Evolutionary conservation across 53 echinoderm and acorn worm genomes (phyloP).

Genomic region (Hippasteria phrygiana): DNA sequence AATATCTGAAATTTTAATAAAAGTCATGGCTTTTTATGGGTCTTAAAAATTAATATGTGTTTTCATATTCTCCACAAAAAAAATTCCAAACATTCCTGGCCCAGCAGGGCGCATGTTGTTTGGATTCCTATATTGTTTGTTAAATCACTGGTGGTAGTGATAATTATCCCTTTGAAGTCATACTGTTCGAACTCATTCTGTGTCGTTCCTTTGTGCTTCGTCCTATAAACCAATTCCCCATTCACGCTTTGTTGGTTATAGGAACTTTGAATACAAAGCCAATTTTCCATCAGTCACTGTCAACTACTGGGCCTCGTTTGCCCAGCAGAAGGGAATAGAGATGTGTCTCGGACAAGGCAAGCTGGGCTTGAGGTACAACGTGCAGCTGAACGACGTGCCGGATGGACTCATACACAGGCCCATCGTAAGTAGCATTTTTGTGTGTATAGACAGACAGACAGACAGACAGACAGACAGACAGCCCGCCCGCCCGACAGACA

Average conservation of each 20-base stretch:
- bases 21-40: too few species aligned
- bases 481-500: neutral
- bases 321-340: conserved; percentile 90
- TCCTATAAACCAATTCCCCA: neutral
- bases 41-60: too few species aligned
- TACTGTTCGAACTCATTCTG: too few species aligned
- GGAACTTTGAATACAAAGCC: conserved; percentile 85
- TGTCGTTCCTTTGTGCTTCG: neutral
- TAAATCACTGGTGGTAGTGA: too few species aligned
- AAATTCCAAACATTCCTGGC: too few species aligned
- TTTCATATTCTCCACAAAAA: too few species aligned
- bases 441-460: neutral
- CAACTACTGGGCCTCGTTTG: conserved; percentile 98
- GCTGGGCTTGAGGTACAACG: conserved; percentile 77
- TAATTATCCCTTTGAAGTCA: too few species aligned
- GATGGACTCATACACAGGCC: conserved; percentile 91
- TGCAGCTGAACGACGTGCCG: conserved; percentile 67
- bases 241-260: neutral
- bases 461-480: neutral
- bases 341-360: conserved; percentile 83
- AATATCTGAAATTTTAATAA: too few species aligned
- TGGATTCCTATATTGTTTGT: too few species aligned
- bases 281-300: conserved; percentile 82
- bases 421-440: conserved; percentile 64
- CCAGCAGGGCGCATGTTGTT: too few species aligned